phyloP scores from a whole-genome alignment of 2,888 invertebrate genomes.

The Stenolophus ochropezus region DNA sequence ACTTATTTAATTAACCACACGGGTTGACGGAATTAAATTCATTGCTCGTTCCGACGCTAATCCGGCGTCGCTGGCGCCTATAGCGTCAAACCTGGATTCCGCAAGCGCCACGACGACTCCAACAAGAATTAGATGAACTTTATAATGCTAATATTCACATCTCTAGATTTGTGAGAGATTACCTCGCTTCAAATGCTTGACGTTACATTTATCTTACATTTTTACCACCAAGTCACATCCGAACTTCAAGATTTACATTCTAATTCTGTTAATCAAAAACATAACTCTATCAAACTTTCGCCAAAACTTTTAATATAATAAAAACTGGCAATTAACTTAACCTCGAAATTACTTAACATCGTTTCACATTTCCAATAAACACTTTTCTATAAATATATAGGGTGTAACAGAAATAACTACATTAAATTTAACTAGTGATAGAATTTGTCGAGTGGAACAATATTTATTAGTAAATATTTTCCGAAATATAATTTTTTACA shows the following conservation, averaged over 20 bases:
- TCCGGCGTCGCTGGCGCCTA: slow-evolving; percentile 13
- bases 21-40: slow-evolving; percentile 43
- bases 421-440: no score
- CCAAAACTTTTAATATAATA: no score
- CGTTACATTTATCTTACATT: neutral
- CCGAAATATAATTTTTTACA: no score
- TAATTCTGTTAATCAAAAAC: no score
- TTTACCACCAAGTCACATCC: neutral
- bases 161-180: neutral
- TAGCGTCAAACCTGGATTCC: slow-evolving; percentile 36
- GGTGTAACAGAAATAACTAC: no score
- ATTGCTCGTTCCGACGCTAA: slow-evolving; percentile 38
- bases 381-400: no score
- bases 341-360: no score
- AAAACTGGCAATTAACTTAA: no score
- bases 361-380: no score
- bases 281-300: no score
- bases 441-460: no score
- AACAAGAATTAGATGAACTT: neutral
- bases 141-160: neutral
- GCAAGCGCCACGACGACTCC: neutral
- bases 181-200: neutral
- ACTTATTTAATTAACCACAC: slow-evolving; percentile 47
- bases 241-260: neutral
- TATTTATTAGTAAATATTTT: no score